A percentile compares a stretch with the other conserved stretches of the same genome.
Conservation (phyloP, 2,797 vertebrate genomes). For the Falco berigora region DNA sequence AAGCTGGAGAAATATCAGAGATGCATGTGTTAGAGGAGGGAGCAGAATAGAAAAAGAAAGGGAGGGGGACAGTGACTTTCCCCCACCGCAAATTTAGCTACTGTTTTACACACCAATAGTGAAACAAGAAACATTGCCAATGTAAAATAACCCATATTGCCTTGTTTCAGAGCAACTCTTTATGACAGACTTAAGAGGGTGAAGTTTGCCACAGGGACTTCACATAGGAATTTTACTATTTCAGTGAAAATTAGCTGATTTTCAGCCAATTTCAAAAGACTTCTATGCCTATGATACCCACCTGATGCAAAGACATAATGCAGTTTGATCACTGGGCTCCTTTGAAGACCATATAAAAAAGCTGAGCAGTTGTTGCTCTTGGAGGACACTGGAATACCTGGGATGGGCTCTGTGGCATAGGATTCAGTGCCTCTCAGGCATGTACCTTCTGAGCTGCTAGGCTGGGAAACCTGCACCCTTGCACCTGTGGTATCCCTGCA, state of each 20-base stretch:
- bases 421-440: not conserved
- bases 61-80: not conserved
- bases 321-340: not conserved
- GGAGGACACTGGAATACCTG: not conserved
- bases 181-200: not conserved
- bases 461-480: not conserved
- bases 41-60: not conserved
- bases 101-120: not conserved
- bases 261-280: not conserved
- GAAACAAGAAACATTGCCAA: not conserved
- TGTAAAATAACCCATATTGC: not conserved
- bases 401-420: not conserved
- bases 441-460: not conserved
- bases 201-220: not conserved
- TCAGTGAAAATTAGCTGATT: not conserved
- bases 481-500: not conserved
- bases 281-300: not conserved
- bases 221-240: not conserved
- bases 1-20: not conserved
- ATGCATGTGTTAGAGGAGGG: fast-evolving
- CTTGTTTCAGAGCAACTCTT: not conserved
- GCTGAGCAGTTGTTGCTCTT: not conserved
- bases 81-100: not conserved
- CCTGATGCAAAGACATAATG: not conserved
- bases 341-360: not conserved